Conservation (phyloP, 2,888 invertebrate species). For the Rhimphoctona megacephalus region DNA sequence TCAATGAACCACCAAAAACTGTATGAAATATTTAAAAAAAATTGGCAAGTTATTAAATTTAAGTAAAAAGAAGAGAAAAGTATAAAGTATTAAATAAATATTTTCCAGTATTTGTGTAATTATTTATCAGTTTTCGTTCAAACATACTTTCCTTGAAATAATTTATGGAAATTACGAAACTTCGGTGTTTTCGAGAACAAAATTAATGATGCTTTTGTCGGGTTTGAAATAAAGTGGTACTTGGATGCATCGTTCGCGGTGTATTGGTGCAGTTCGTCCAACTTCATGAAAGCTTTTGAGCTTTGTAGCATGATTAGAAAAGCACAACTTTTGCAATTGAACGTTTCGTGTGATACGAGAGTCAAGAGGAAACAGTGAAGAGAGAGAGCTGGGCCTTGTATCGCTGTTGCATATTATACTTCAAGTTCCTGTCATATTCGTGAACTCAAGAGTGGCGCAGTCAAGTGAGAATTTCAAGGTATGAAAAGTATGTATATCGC, state of each 20-base stretch:
- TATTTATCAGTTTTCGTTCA: not conserved
- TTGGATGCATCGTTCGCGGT: not conserved
- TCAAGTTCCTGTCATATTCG: not conserved
- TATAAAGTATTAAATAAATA: not conserved
- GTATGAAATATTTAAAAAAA: too few species aligned
- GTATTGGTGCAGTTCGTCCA: constrained; percentile 9
- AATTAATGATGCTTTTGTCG: not conserved
- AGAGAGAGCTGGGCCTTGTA: not conserved
- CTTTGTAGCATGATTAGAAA: constrained; percentile 37
- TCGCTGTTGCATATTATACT: not conserved
- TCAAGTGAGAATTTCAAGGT: not conserved
- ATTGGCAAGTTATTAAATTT: not conserved
- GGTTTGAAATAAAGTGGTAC: not conserved
- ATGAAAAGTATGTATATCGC: not conserved
- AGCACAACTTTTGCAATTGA: constrained; percentile 29
- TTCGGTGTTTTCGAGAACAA: not conserved
- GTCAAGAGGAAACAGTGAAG: not conserved
- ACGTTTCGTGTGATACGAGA: constrained; percentile 1
- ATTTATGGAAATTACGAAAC: not conserved
- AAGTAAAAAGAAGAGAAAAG: not conserved
- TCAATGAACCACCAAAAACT: not conserved
- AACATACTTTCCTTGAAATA: not conserved
- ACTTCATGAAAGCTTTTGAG: constrained; percentile 20
- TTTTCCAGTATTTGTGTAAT: not conserved
- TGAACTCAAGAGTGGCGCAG: not conserved